Conservation (phyloP, 2,113 vertebrate genomes). For the Pangasianodon gigas region DNA sequence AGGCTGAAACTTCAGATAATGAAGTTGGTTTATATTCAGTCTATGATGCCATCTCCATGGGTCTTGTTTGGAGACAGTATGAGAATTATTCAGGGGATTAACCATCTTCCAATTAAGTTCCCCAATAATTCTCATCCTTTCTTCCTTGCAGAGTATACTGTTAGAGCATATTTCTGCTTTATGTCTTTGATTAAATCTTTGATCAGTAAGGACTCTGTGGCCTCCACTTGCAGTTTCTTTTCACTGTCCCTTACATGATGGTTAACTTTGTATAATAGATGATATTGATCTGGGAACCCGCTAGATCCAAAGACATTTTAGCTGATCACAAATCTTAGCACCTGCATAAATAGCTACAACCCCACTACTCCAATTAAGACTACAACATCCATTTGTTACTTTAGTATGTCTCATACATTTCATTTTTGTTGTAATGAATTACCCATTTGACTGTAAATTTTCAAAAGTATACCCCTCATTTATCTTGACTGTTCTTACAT, state of each 20-base stretch:
- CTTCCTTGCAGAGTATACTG: not conserved
- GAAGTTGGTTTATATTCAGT: not conserved
- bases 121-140: not conserved
- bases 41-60: not conserved
- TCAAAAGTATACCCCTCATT: not conserved
- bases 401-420: not conserved
- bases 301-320: not conserved
- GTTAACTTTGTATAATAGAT: not conserved
- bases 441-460: not conserved
- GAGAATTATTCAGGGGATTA: not conserved
- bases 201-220: not conserved
- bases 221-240: not conserved
- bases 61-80: not conserved
- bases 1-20: not conserved
- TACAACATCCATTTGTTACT: not conserved
- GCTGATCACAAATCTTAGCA: not conserved
- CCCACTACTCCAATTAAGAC: not conserved
- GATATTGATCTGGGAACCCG: conserved; percentile 8
- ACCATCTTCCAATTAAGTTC: not conserved
- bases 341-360: not conserved
- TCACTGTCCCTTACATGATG: not conserved
- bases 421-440: not conserved
- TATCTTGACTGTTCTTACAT: not conserved
- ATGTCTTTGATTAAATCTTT: not conserved
- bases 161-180: not conserved